Evolutionary conservation across 2,888 invertebrate species (phyloP).

Genomic region (Eudasyphora cyanicolor): DNA sequence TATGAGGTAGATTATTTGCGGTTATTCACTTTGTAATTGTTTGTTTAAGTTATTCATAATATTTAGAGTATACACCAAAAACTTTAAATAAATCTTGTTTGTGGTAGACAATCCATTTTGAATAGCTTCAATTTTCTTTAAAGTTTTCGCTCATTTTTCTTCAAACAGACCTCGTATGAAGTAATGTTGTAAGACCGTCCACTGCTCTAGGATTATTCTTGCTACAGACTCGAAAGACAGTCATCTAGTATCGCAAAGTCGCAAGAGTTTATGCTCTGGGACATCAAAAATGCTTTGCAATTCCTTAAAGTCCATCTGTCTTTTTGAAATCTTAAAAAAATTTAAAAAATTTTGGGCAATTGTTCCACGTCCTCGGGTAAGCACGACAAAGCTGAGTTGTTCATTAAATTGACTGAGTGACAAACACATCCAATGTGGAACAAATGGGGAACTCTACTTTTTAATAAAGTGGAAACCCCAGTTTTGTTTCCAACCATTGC

Average conservation of each 20-base stretch:
- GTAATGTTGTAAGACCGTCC: neutral
- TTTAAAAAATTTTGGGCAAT: slow-evolving; percentile 13
- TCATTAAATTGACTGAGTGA: slow-evolving; percentile 37
- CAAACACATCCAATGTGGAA: slow-evolving; percentile 43
- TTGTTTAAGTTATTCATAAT: slow-evolving; percentile 14
- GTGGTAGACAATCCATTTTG: neutral
- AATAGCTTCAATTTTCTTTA: slow-evolving; percentile 8
- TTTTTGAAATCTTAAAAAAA: slow-evolving; percentile 23
- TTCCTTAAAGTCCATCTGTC: neutral
- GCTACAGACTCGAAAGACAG: slow-evolving; percentile 14
- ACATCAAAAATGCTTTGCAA: slow-evolving; percentile 19
- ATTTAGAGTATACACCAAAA: slow-evolving; percentile 9
- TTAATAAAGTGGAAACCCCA: slow-evolving; percentile 40
- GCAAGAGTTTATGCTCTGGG: neutral
- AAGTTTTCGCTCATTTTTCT: neutral
- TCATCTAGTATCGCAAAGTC: slow-evolving; percentile 13
- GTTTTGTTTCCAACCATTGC: slow-evolving; percentile 68
- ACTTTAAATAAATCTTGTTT: slow-evolving; percentile 27
- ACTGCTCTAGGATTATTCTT: neutral
- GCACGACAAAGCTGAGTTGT: neutral
- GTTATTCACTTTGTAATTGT: slow-evolving; percentile 4
- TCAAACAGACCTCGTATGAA: slow-evolving; percentile 12
- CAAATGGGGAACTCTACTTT: slow-evolving; percentile 20
- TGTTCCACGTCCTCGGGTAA: slow-evolving; percentile 25
- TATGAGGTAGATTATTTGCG: slow-evolving; percentile 17